These are phyloP conservation scores for Heptranchias perlo DNA, from an alignment of 2,113 vertebrate genomes.

Conservation along the genomic window DNA sequence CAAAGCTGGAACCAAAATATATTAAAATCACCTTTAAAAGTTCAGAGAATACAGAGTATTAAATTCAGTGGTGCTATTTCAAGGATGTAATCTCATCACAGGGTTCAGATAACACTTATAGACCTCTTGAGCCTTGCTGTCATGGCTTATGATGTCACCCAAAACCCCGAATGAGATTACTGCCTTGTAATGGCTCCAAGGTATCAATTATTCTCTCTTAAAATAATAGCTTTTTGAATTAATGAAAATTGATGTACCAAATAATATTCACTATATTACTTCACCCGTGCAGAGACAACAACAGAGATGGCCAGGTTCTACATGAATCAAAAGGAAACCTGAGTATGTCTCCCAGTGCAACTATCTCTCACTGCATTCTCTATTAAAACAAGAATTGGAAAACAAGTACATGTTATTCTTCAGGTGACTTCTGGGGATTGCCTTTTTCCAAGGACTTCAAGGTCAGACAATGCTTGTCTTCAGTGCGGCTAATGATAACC, in stretches of 20 bases:
- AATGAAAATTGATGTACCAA: not conserved
- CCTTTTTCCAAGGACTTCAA: not conserved
- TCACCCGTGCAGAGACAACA: not conserved
- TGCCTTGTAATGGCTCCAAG: not conserved
- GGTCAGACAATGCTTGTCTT: not conserved
- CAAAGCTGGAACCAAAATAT: not conserved
- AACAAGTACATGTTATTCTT: not conserved
- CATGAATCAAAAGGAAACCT: not conserved
- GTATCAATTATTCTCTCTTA: conserved; percentile 2
- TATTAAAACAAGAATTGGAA: not conserved
- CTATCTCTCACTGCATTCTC: not conserved
- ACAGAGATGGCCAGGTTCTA: not conserved
- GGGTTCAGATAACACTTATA: not conserved
- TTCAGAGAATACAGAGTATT: not conserved
- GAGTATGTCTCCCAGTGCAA: not conserved
- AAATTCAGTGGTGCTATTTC: not conserved
- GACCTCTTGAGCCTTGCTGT: not conserved
- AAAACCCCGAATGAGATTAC: not conserved
- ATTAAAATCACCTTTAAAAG: not conserved
- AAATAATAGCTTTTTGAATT: conserved; percentile 4
- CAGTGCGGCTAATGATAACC: not conserved
- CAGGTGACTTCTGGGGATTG: not conserved
- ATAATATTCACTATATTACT: not conserved
- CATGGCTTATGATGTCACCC: not conserved
- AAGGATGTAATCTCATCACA: not conserved